Base-by-base conservation (phyloP, 2,113 vertebrate genomes). In the Syngnathus floridae region DNA sequence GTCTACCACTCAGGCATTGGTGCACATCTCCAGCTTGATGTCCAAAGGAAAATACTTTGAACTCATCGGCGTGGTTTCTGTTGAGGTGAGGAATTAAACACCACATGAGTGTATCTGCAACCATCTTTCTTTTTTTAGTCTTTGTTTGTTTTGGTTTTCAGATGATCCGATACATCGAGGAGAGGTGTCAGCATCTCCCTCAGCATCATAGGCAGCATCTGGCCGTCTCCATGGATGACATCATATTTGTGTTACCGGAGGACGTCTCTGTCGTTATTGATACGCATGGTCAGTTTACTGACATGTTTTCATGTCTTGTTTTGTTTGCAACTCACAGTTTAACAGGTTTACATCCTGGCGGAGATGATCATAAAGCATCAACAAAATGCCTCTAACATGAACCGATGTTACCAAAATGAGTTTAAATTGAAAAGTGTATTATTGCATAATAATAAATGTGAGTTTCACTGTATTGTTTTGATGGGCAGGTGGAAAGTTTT, bases 171-270 rank as follows among this genome's bases (percentile, higher is more conserved):
- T 77, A 81, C 6, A 62, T 82, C 0, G 72, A 82, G 65, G 58
- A 66, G 62, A 78, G 7, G 48, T 88, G 79, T 60, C 48, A 10
- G 6, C 4, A 60, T 31, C 74, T 86, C 40, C 37, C 67, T 1
- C 51, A 61, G 0, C 51, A 37, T 65, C 82, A 81, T 62, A 78
- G 70, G 35, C 64, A n/a, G 65, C 64, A 78, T 68, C 79, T 88
- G 1, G 61, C 77, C 0, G 69, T 88, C 52, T 57, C 60, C 4
- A 63, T 69, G 45, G 77, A 84, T 0, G 84, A 88, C 5, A 86
- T 88, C 12, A 6, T 89, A 55, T 84, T 87, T 22, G 3, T 78
- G 38, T 67, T 79, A 22, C 85, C 85, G 4, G 82, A 87, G 16
- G 84, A 88, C 12, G 64, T 87, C 11, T 79, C 76, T 0, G 65